phyloP scores from a whole-genome alignment of 2,797 vertebrate species.

The Xerus rutilus region DNA sequence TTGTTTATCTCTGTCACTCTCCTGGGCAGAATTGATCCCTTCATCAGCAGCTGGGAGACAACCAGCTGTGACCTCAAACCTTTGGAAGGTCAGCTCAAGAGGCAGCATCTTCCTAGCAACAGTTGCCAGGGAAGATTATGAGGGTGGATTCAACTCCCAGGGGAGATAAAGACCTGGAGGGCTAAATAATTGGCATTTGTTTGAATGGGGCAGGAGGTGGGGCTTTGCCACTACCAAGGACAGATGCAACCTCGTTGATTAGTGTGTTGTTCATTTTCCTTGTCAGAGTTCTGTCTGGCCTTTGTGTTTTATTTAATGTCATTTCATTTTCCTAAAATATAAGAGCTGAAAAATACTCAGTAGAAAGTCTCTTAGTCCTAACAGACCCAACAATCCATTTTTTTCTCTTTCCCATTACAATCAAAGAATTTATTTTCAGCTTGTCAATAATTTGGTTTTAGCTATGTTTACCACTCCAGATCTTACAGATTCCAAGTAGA shows the following conservation, averaged over 20 bases:
- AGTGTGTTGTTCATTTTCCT: background rate
- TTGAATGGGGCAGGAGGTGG: background rate
- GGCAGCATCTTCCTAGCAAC: conserved; percentile 77
- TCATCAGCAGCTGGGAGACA: conserved; percentile 37
- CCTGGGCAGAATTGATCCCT: conserved; percentile 52
- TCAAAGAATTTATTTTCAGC: too few relatives aligned
- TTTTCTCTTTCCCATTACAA: background rate
- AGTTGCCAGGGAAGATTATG: conserved; percentile 70
- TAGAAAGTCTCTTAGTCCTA: background rate
- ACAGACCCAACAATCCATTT: background rate
- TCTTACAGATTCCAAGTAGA: too few relatives aligned
- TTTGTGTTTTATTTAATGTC: background rate
- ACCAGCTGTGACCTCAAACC: conserved; percentile 2
- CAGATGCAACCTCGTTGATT: background rate
- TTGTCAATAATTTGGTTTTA: too few relatives aligned
- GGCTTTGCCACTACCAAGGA: background rate
- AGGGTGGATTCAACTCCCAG: conserved; percentile 50
- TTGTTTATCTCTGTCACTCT: background rate
- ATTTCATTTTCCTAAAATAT: conserved; percentile 47
- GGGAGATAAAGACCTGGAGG: background rate
- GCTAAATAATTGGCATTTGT: conserved; percentile 47
- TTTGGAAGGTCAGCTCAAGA: conserved; percentile 62
- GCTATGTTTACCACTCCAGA: too few relatives aligned
- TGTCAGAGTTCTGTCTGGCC: background rate
- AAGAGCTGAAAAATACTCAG: conserved; percentile 12